phyloP scores from a whole-genome alignment of 64 coral and sea anemone genomes.

The Actinia tenebrosa region DNA sequence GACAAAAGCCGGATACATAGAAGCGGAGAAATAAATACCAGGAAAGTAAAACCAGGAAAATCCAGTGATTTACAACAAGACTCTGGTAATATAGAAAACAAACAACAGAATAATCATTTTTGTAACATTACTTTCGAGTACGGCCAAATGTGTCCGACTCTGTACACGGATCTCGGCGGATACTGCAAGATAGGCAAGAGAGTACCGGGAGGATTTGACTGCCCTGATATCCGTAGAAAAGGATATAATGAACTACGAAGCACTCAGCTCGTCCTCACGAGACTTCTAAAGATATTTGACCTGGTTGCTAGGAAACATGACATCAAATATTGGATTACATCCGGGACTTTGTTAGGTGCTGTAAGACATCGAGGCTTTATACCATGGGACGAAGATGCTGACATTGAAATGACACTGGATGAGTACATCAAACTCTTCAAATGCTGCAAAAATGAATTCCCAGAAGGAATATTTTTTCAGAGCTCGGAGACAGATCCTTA shows the following conservation, averaged over 20 bases:
- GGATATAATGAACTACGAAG: constrained; percentile 5
- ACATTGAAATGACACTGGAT: constrained; percentile 27
- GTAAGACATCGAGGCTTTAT: constrained; percentile 51
- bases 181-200: too few relatives aligned
- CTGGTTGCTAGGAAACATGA: constrained; percentile 25
- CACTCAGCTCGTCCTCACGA: constrained; percentile 32
- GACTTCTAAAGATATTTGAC: constrained; percentile 43
- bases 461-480: constrained; percentile 40
- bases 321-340: constrained; percentile 39
- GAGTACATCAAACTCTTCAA: not conserved
- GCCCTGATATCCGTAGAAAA: constrained; percentile 40
- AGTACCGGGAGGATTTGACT: too few relatives aligned
- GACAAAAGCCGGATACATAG: too few relatives aligned
- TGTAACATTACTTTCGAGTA: too few relatives aligned
- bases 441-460: constrained; percentile 29
- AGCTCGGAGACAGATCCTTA: constrained; percentile 25
- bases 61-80: too few relatives aligned
- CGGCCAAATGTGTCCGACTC: too few relatives aligned
- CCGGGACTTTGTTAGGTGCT: constrained; percentile 40
- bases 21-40: too few relatives aligned
- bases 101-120: too few relatives aligned
- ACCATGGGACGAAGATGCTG: constrained; percentile 50
- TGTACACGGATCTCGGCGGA: too few relatives aligned
- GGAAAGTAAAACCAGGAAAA: too few relatives aligned
- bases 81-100: too few relatives aligned